These are phyloP conservation scores for Yponomeuta cagnagella DNA, from an alignment of 2,888 invertebrate species.

Conservation along the genomic window DNA sequence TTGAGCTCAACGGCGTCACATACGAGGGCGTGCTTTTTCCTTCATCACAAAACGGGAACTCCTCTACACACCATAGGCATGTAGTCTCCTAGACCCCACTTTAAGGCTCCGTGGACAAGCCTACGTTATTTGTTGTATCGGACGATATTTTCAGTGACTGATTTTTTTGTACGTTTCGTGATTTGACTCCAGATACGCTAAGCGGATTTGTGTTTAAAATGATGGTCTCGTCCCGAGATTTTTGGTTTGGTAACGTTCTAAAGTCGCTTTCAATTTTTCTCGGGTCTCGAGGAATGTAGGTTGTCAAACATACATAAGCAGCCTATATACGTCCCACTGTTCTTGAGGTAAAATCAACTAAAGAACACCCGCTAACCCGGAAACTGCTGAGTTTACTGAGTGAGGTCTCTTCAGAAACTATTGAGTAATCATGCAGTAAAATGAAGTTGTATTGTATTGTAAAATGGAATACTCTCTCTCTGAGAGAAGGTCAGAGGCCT, in stretches of 20 bases:
- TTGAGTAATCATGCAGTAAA: too few relatives aligned
- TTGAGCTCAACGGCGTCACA: constrained; percentile 96
- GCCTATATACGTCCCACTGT: too few relatives aligned
- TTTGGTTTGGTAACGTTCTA: not conserved
- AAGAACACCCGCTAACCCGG: too few relatives aligned
- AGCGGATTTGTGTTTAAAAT: not conserved
- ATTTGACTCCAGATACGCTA: not conserved
- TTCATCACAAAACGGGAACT: constrained; percentile 47
- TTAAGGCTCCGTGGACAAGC: not conserved
- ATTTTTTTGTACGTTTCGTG: not conserved
- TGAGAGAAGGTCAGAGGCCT: too few relatives aligned
- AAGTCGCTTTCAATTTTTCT: not conserved
- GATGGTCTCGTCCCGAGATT: not conserved
- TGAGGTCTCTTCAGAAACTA: too few relatives aligned
- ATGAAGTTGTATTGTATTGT: too few relatives aligned
- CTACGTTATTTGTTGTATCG: not conserved
- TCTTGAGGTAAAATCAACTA: too few relatives aligned
- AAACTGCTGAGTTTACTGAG: too few relatives aligned
- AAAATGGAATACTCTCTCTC: too few relatives aligned
- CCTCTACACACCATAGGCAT: constrained; percentile 43
- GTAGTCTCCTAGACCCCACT: constrained; percentile 56
- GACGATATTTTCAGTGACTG: not conserved
- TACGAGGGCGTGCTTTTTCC: constrained; percentile 95
- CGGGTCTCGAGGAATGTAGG: too few relatives aligned
- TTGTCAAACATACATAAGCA: too few relatives aligned